Evolutionary conservation across 2,888 invertebrate species (phyloP).

Genomic region (Dasypolia templi): DNA sequence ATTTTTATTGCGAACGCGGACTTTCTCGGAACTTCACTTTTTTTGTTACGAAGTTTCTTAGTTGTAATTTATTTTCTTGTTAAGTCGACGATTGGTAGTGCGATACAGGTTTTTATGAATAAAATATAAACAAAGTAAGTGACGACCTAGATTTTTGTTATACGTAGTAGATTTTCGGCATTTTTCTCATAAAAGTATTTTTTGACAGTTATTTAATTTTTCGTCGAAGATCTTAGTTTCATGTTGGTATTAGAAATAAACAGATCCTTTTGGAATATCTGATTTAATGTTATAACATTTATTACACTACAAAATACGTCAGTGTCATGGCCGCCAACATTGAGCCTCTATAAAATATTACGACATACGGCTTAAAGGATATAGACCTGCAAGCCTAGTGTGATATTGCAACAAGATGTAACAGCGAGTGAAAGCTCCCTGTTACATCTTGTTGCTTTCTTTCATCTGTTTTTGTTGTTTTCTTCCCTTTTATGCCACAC

Average conservation of each 20-base stretch:
- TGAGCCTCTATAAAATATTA: slow-evolving; percentile 50
- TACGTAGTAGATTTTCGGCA: background rate
- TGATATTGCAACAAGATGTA: slow-evolving; percentile 23
- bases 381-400: slow-evolving; percentile 30
- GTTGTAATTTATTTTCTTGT: slow-evolving; percentile 54
- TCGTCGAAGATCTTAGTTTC: background rate
- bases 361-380: slow-evolving; percentile 26
- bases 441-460: too few relatives aligned
- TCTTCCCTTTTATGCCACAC: background rate
- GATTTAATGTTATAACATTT: background rate
- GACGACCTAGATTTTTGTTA: background rate
- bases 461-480: too few relatives aligned
- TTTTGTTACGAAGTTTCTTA: slow-evolving; percentile 30
- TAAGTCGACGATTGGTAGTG: slow-evolving; percentile 9
- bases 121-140: background rate
- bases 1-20: slow-evolving; percentile 50
- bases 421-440: background rate
- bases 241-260: background rate
- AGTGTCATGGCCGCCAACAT: slow-evolving; percentile 17
- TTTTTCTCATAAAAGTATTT: background rate
- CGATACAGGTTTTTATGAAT: slow-evolving; percentile 14
- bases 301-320: slow-evolving; percentile 28
- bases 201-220: background rate
- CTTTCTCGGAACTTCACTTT: slow-evolving; percentile 54
- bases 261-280: background rate